Base-by-base conservation (phyloP, 2,113 vertebrate species). In the Cyanocitta stelleri region DNA sequence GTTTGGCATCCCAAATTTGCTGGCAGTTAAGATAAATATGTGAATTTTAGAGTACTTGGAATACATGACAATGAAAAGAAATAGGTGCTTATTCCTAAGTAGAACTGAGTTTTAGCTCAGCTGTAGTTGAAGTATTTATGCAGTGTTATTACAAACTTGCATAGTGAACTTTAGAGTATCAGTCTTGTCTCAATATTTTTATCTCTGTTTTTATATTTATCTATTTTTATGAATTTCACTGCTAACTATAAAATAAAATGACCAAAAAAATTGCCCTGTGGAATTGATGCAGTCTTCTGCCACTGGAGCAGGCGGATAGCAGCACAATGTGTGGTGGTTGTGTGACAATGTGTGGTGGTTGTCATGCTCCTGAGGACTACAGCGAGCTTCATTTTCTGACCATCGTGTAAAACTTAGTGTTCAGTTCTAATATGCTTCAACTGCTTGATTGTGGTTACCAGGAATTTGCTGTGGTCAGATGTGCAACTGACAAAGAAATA, bases 191-290 rank as follows among this genome's bases (percentile, higher is more conserved):
- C 9, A 16, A 1, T 75, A 54, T 68, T 90, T 83, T 52, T 4
- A 33, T 75, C 21, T 69, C 7, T 62, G 13, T 19, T 77, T 94
- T 66, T 67, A 13, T 44, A n/a, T 55, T 85, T 66, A 43, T 23
- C 16, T 7, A 7, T 85, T 78, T 81, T 85, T 26, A 52, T 81
- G 2, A 37, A 58, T 79, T 79, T 58, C 35, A 37, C 19, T 67
- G 19, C 49, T 43, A 27, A 9, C 32, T 92, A 3, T 86, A n/a
- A 82, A 75, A 49, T 62, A 35, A 94, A 82, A 59, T 58, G 1
- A 35, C 1, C 0, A 7, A 37, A 80, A 56, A 52, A 21, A 6
- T 5, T 44, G 18, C 6, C 15, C 7, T 4, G 3, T 52, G 54
- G 27, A 76, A 68, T 56, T 26, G 24, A 37, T 78, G 61, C 21